These are phyloP conservation scores for Hemiprocne comata DNA, from an alignment of 2,113 vertebrate genomes.

Conservation along the genomic window DNA sequence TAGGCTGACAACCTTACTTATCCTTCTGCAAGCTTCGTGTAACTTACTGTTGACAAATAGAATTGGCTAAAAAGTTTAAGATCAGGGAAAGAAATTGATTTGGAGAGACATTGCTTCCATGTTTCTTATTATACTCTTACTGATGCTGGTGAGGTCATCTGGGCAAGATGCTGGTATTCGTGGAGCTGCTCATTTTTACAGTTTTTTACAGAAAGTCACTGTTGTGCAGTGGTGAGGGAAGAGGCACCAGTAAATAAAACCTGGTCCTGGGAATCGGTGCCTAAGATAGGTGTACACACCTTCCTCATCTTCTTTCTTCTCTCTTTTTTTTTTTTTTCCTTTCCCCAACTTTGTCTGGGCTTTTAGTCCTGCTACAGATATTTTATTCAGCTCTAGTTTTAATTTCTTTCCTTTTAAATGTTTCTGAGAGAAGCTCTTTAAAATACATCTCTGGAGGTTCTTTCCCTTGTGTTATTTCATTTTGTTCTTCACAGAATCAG, in stretches of 20 bases:
- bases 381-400: not conserved
- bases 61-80: not conserved
- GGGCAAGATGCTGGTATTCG: too few relatives aligned
- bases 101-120: not conserved
- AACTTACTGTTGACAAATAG: not conserved
- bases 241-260: not conserved
- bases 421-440: not conserved
- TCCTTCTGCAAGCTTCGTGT: not conserved
- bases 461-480: not conserved
- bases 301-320: not conserved
- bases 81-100: not conserved
- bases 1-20: not conserved
- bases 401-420: not conserved
- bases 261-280: not conserved
- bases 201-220: not conserved
- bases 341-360: not conserved
- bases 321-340: too few relatives aligned
- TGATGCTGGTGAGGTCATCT: not conserved
- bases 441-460: not conserved
- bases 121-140: not conserved
- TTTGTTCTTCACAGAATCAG: not conserved
- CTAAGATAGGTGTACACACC: rapidly evolving
- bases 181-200: not conserved
- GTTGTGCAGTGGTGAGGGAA: not conserved
- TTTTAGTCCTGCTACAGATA: not conserved